These are phyloP conservation scores for Opisthocomus hoazin DNA, from an alignment of 2,113 vertebrate species.

Conservation along the genomic window DNA sequence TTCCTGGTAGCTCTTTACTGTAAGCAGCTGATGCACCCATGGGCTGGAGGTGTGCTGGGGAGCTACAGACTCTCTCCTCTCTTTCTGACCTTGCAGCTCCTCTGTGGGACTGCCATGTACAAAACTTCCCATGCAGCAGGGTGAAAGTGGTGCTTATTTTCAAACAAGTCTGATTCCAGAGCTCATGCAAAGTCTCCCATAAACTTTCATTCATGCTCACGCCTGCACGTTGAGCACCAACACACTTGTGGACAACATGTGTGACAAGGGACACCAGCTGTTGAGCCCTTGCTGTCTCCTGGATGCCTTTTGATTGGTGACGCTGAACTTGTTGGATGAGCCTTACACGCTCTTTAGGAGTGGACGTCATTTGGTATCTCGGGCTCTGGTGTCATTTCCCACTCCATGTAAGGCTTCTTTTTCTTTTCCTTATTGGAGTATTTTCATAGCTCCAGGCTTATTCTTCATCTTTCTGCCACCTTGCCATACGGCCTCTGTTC, in stretches of 20 bases:
- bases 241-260: background rate
- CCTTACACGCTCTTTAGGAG: fast-evolving
- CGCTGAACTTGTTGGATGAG: background rate
- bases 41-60: background rate
- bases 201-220: background rate
- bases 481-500: background rate
- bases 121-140: background rate
- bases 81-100: fast-evolving
- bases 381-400: background rate
- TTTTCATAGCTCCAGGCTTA: background rate
- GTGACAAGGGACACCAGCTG: background rate
- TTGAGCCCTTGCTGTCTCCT: background rate
- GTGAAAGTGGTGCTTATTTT: background rate
- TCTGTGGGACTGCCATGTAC: fast-evolving
- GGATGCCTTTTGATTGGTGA: background rate
- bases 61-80: background rate
- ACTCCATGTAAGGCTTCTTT: background rate
- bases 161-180: background rate
- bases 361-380: background rate
- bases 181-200: background rate
- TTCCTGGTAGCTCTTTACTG: background rate
- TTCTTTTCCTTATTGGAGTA: background rate
- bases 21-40: background rate
- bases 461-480: background rate
- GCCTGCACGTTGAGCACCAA: background rate